Percentiles rank a stretch among this genome's conserved stretches.
Evolutionary conservation across 64 coral and sea anemone species (phyloP).

Genomic region (Astreopora myriophthalma): DNA sequence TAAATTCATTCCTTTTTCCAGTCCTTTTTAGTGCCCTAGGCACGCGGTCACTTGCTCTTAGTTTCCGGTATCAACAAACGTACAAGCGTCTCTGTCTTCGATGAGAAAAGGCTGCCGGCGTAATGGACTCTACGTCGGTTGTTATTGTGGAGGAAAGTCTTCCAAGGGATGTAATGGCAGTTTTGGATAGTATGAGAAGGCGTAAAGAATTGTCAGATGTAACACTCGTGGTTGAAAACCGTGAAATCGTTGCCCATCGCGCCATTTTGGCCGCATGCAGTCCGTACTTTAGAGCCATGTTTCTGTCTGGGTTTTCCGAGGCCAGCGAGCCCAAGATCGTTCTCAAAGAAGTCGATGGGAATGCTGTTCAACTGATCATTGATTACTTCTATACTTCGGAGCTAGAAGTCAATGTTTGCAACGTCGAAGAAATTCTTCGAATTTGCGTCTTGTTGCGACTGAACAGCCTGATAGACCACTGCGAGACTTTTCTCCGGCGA

Average conservation of each 20-base stretch:
- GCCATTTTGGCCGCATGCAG: constrained; percentile 95
- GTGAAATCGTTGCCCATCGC: constrained; percentile 72
- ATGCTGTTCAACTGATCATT: constrained; percentile 77
- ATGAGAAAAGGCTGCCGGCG: not conserved
- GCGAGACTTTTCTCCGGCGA: constrained; percentile 92
- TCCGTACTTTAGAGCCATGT: constrained; percentile 98
- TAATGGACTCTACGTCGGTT: constrained; percentile 77
- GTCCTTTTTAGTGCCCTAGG: not conserved
- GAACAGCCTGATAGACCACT: constrained; percentile 84
- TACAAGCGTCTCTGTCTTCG: not conserved
- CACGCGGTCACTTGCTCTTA: not conserved
- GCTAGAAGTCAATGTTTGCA: constrained; percentile 80
- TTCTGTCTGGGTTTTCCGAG: constrained; percentile 93
- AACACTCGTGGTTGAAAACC: constrained; percentile 59
- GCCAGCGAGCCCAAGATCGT: constrained; percentile 76
- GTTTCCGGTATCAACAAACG: constrained; percentile 24
- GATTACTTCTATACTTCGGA: constrained; percentile 96
- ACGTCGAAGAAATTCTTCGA: constrained; percentile 87
- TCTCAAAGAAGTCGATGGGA: constrained; percentile 73
- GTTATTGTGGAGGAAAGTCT: constrained; percentile 79
- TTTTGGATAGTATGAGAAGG: constrained; percentile 85
- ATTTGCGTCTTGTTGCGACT: constrained; percentile 86
- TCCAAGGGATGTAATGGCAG: constrained; percentile 75
- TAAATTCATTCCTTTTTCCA: constrained; percentile 25
- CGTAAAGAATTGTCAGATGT: constrained; percentile 90